Evolutionary conservation across 2,113 vertebrate genomes (phyloP).

Genomic region (Lathamus discolor): DNA sequence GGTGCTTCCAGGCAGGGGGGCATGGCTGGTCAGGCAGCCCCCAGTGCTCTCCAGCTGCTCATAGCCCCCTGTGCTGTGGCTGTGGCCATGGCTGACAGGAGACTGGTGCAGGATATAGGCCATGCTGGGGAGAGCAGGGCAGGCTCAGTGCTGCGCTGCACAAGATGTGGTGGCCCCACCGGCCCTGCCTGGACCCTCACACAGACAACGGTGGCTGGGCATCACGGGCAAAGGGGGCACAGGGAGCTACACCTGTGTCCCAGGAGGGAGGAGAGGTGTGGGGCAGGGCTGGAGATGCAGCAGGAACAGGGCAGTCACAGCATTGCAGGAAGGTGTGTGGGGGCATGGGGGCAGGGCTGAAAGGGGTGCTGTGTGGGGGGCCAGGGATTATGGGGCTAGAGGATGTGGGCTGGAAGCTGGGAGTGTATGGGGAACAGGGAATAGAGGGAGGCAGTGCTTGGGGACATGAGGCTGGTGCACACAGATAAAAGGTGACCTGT

Average conservation of each 20-base stretch:
- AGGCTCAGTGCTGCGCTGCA: background rate
- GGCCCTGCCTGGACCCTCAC: background rate
- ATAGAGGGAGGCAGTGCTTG: accelerated
- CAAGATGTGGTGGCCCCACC: accelerated
- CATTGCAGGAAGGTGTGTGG: background rate
- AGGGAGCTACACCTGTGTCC: too few species aligned
- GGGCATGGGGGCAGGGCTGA: background rate
- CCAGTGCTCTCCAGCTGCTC: conserved; percentile 82
- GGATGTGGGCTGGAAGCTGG: background rate
- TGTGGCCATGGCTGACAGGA: conserved; percentile 77
- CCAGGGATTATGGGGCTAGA: background rate
- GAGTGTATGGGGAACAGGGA: background rate
- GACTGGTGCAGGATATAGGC: conserved; percentile 94
- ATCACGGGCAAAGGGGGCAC: background rate
- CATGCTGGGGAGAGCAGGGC: conserved; percentile 80
- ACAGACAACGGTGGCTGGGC: accelerated
- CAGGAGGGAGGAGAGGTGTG: background rate
- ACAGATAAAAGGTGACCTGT: background rate
- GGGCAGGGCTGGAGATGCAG: background rate
- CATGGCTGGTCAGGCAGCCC: conserved; percentile 47
- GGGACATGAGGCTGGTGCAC: background rate
- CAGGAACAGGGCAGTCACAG: background rate
- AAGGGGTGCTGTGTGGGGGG: background rate
- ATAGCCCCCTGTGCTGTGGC: conserved; percentile 76
- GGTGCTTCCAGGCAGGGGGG: conserved; percentile 81